Conservation (phyloP, 1,140 invertebrate genomes). For the Aplysia californica region DNA sequence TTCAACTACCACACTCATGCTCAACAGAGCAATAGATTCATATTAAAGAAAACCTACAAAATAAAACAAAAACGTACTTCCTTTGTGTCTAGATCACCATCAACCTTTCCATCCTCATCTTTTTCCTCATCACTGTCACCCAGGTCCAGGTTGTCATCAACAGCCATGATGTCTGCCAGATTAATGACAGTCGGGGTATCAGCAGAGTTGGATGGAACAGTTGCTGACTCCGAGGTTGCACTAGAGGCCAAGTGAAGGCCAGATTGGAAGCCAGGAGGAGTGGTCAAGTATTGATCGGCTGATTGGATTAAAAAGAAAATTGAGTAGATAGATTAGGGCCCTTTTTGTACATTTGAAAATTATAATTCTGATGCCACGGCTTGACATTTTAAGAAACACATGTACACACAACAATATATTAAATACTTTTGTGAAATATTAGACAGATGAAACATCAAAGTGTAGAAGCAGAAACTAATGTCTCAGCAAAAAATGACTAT, state of each 20-base stretch:
- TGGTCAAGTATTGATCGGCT: slow-evolving; percentile 15
- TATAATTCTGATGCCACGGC: background rate
- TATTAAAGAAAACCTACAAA: too few relatives aligned
- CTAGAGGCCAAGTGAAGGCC: background rate
- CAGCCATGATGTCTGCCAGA: slow-evolving; percentile 54
- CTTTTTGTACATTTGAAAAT: background rate
- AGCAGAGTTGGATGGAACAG: background rate
- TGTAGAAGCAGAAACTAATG: too few relatives aligned
- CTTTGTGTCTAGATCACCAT: too few relatives aligned
- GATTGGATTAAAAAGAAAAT: background rate
- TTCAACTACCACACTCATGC: too few relatives aligned
- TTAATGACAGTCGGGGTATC: slow-evolving; percentile 36
- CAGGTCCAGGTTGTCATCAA: slow-evolving; percentile 53
- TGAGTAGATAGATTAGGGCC: too few relatives aligned
- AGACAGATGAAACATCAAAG: too few relatives aligned
- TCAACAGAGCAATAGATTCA: too few relatives aligned
- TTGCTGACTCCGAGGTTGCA: too few relatives aligned
- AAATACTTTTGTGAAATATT: too few relatives aligned
- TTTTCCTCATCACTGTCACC: slow-evolving; percentile 49
- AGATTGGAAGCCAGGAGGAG: slow-evolving; percentile 16
- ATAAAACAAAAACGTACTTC: too few relatives aligned
- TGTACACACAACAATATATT: background rate
- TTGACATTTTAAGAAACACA: background rate
- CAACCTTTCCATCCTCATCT: slow-evolving; percentile 19
- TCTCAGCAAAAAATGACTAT: too few relatives aligned